Conservation (phyloP, 1,140 invertebrate species). For the Hormaphis cornu region DNA sequence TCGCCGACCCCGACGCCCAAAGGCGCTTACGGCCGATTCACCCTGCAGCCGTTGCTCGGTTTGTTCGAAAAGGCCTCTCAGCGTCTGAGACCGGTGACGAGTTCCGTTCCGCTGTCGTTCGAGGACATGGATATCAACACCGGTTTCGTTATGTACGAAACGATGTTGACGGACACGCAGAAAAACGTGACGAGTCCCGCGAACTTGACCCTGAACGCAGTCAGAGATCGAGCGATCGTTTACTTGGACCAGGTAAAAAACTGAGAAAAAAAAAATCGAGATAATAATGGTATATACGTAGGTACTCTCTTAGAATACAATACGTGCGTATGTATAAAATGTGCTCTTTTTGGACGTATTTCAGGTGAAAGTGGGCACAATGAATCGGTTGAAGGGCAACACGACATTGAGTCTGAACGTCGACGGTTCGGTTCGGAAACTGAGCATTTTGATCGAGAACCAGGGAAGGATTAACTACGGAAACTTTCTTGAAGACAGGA, state of each 20-base stretch:
- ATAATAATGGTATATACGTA: neutral
- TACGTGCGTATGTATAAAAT: neutral
- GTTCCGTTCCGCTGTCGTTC: constrained; percentile 46
- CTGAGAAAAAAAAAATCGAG: too few species aligned
- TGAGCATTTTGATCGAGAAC: constrained; percentile 71
- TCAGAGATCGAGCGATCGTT: constrained; percentile 60
- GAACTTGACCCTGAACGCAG: neutral
- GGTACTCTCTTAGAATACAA: neutral
- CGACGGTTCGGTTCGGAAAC: constrained; percentile 42
- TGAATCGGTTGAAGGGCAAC: neutral
- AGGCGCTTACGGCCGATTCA: constrained; percentile 48
- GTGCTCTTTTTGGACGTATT: too few species aligned
- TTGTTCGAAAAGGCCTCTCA: constrained; percentile 42
- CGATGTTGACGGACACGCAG: constrained; percentile 44
- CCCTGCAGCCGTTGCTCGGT: constrained; percentile 44
- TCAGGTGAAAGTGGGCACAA: neutral
- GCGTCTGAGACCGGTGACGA: neutral
- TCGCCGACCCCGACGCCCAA: constrained; percentile 39
- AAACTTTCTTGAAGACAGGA: constrained; percentile 55
- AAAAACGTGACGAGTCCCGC: constrained; percentile 45
- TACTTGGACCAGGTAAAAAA: constrained; percentile 55
- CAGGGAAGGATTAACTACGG: constrained; percentile 72
- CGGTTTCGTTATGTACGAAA: constrained; percentile 66
- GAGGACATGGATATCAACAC: constrained; percentile 51
- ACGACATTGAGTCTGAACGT: constrained; percentile 6